Conservation (phyloP, 1,140 invertebrate genomes). For the Pogonomyrmex barbatus region DNA sequence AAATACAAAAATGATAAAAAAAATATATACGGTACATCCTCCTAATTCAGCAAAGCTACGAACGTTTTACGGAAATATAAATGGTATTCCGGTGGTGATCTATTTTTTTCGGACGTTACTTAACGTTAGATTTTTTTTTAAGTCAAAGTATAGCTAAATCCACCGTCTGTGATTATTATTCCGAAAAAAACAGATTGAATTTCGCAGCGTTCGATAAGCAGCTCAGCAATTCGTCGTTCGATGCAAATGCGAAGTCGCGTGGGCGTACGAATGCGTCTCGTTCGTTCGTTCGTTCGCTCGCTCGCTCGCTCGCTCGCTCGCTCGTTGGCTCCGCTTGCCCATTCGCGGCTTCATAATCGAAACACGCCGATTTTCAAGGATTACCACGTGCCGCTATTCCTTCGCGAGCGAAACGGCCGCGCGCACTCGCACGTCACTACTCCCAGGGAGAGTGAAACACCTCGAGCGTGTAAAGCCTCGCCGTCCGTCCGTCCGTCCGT, state of each 20-base stretch:
- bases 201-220: constrained; percentile 23
- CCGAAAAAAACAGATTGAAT: constrained; percentile 1
- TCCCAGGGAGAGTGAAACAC: constrained; percentile 36
- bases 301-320: constrained; percentile 8
- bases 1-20: no score
- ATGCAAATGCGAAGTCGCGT: constrained; percentile 43
- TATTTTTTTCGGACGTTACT: not conserved
- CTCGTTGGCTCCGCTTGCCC: not conserved
- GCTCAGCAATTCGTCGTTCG: constrained; percentile 22
- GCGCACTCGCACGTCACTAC: constrained; percentile 41
- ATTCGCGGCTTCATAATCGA: constrained; percentile 62
- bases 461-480: constrained; percentile 31
- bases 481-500: not conserved
- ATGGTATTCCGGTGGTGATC: no score
- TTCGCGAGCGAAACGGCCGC: constrained; percentile 21
- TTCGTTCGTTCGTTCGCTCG: constrained; percentile 5
- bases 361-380: constrained; percentile 66
- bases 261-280: constrained; percentile 22
- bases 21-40: no score
- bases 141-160: not conserved
- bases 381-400: constrained; percentile 46
- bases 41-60: not conserved
- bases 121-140: not conserved
- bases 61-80: not conserved
- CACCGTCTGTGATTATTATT: not conserved